These are phyloP conservation scores for Epinephelus moara DNA, from an alignment of 2,113 vertebrate genomes.

Conservation along the genomic window DNA sequence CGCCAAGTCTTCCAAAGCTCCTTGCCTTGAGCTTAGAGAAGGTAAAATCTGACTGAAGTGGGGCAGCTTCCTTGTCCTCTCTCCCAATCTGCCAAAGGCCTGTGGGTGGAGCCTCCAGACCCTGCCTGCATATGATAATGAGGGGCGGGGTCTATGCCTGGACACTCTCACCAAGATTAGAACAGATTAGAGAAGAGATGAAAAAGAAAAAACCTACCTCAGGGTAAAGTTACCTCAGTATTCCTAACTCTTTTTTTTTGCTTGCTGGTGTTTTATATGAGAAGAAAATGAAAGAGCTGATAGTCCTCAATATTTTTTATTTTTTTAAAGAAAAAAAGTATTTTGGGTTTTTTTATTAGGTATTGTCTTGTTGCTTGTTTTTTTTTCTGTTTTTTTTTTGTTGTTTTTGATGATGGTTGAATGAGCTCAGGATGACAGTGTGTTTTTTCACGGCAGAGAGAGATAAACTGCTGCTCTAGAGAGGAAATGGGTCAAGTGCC, in stretches of 20 bases:
- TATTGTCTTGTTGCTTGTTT: constrained; percentile 84
- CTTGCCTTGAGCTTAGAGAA: constrained; percentile 58
- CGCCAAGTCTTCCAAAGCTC: constrained; percentile 63
- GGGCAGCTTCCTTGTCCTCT: constrained; percentile 76
- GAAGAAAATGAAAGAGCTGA: constrained; percentile 86
- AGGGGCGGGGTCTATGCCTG: constrained; percentile 69
- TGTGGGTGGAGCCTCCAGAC: constrained; percentile 80
- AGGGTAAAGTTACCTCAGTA: constrained; percentile 97
- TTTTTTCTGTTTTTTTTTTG: constrained; percentile 84
- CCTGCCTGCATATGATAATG: constrained; percentile 74
- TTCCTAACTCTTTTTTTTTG: constrained; percentile 83
- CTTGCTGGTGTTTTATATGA: constrained; percentile 88
- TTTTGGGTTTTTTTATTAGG: constrained; percentile 80
- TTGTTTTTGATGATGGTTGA: constrained; percentile 82
- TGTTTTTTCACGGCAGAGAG: constrained; percentile 42
- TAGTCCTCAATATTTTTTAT: constrained; percentile 98
- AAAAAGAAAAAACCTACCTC: constrained; percentile 91
- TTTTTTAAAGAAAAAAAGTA: constrained; percentile 92
- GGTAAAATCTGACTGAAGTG: constrained; percentile 65
- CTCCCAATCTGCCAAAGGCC: constrained; percentile 78
- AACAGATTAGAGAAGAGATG: constrained; percentile 85
- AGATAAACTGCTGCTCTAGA: constrained; percentile 38
- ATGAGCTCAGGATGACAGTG: constrained; percentile 82
- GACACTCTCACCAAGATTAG: constrained; percentile 80
- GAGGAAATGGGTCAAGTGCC: constrained; percentile 43